phyloP scores from a whole-genome alignment of 2,113 vertebrate genomes.

The Diglossa brunneiventris region DNA sequence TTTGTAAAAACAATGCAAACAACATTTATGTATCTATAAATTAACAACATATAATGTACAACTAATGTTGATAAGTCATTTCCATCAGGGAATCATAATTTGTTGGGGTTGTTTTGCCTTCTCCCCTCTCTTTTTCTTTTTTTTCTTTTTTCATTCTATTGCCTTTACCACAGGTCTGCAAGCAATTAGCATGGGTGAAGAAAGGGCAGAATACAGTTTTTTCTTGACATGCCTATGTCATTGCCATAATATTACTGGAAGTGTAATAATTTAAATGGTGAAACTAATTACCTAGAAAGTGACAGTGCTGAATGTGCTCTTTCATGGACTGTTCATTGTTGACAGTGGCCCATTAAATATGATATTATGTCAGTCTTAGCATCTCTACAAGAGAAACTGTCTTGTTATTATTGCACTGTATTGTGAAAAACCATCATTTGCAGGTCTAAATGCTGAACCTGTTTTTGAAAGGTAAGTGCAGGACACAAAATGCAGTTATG shows the following conservation, averaged over 20 bases:
- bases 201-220: neutral
- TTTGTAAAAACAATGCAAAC: neutral
- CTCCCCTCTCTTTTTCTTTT: neutral
- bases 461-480: neutral
- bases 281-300: constrained; percentile 40
- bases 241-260: neutral
- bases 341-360: neutral
- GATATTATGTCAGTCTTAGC: neutral
- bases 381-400: neutral
- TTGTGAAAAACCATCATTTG: neutral
- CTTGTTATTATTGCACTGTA: neutral
- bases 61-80: neutral
- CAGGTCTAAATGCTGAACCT: neutral
- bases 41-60: neutral
- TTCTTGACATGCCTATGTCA: neutral
- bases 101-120: neutral
- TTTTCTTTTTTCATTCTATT: neutral
- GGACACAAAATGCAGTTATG: neutral
- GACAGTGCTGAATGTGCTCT: neutral
- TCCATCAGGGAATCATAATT: neutral
- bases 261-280: neutral
- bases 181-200: neutral
- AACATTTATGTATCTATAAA: neutral
- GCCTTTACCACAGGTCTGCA: neutral
- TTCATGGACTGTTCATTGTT: neutral